Evolutionary conservation across 2,888 invertebrate species (phyloP), one percentile per base, ranked within the genome.

Genomic region (Odontothrips loti): DNA sequence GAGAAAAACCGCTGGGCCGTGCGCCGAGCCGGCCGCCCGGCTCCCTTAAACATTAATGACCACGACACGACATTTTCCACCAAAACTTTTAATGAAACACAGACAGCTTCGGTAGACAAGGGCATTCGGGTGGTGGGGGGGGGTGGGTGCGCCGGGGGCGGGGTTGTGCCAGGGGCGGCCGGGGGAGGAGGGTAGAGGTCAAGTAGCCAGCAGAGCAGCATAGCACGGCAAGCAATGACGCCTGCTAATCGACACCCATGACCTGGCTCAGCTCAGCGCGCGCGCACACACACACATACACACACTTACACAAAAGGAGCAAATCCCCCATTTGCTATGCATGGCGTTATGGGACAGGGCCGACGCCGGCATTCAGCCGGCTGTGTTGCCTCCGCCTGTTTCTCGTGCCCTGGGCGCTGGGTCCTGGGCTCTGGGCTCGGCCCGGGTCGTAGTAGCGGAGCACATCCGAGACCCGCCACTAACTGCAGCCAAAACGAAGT

Each of bases 31-130:
- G 51, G 51, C 20, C 15, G 51, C 51, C 51, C 12, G 10, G 51
- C 51, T 20, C 51, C 51, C 51, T 51, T 51, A 51, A 17, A 51
- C 51, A 51, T 51, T 51, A 51, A 51, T 51, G 51, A 51, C 51
- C 51, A 51, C 51, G 51, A 51, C 51, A 51, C 51, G 51, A 51
- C 51, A 51, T 51, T 51, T 51, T 68, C 68, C 68, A 23, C 23
- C 23, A 20, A 17, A 68, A 68, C 68, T 68, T 68, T 68, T 68
- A 68, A 68, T 68, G 68, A 68, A 68, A 68, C 68, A 23, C 51
- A 51, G 51, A 51, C 51, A 51, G 51, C 34, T 51, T 17, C 51
- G 51, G 51, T 43, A 43, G 34, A 43, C 51, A 12, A 17, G 51
- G 51, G 51, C 51, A 20, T 12, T 20, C 51, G 15, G 20, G 20